Conservation (phyloP, 2,888 invertebrate genomes). For the Drosophila nr. fundita region DNA sequence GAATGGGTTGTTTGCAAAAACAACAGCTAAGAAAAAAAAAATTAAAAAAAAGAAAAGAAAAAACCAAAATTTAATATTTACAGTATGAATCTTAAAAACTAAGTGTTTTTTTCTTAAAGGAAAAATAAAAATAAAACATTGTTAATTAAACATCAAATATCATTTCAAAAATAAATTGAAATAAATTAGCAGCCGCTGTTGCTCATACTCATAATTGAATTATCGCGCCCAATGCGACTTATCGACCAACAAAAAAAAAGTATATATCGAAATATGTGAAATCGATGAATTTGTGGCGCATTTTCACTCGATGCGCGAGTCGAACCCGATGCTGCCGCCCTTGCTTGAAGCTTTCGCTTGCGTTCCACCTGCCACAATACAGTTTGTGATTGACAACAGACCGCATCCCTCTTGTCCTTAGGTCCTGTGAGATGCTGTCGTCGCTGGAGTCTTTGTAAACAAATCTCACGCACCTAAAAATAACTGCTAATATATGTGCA, state of each 20-base stretch:
- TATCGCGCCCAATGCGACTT: slow-evolving; percentile 11
- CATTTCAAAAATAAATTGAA: slow-evolving; percentile 74
- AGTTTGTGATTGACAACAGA: slow-evolving; percentile 58
- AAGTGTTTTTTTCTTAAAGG: slow-evolving; percentile 77
- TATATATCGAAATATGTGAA: background rate
- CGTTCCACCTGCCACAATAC: slow-evolving; percentile 28
- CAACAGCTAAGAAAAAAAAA: slow-evolving; percentile 12
- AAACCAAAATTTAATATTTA: slow-evolving; percentile 61
- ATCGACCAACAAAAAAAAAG: slow-evolving; percentile 14
- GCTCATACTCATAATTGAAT: slow-evolving; percentile 36
- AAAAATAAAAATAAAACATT: slow-evolving; percentile 72
- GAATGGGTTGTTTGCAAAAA: slow-evolving; percentile 21
- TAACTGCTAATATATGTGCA: slow-evolving; percentile 20
- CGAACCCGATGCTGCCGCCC: slow-evolving; percentile 19
- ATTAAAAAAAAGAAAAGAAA: slow-evolving; percentile 1
- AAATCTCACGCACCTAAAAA: slow-evolving; percentile 55
- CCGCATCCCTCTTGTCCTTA: slow-evolving; percentile 43
- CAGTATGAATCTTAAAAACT: slow-evolving; percentile 74
- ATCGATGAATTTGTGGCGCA: slow-evolving; percentile 13
- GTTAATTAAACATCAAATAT: slow-evolving; percentile 78
- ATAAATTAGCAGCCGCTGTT: slow-evolving; percentile 55
- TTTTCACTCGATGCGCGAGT: slow-evolving; percentile 31
- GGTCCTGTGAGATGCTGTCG: slow-evolving; percentile 31
- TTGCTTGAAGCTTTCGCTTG: slow-evolving; percentile 36
- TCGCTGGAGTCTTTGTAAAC: slow-evolving; percentile 29